Conservation (phyloP, 2,888 invertebrate genomes). For the Macaria notata region DNA sequence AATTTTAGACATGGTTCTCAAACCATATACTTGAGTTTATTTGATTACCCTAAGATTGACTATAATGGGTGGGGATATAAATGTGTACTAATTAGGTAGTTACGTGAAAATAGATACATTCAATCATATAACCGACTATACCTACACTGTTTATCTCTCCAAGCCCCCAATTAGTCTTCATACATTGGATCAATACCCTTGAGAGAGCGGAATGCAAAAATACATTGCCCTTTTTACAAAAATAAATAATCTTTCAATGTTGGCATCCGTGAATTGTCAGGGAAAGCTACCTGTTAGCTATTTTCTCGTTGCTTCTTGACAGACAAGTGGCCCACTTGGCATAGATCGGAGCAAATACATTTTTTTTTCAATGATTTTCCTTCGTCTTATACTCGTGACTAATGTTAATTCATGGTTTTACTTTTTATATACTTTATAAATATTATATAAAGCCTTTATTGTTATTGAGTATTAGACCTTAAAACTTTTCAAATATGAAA, state of each 20-base stretch:
- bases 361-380: constrained; percentile 46
- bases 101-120: no score
- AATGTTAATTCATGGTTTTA: constrained; percentile 5
- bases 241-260: constrained; percentile 35
- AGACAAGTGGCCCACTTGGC: constrained; percentile 74
- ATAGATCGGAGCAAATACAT: constrained; percentile 40
- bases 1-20: no score
- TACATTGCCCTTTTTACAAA: constrained; percentile 30
- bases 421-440: background rate
- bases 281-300: constrained; percentile 43
- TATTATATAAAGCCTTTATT: no score
- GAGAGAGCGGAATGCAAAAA: constrained; percentile 20
- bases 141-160: no score
- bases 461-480: no score
- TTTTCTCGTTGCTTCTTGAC: constrained; percentile 54
- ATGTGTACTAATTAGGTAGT: no score
- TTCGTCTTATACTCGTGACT: constrained; percentile 23
- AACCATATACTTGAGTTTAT: no score
- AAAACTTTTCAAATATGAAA: no score
- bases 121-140: no score
- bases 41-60: no score
- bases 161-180: constrained; percentile 9
- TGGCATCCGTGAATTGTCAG: constrained; percentile 37
- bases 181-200: constrained; percentile 23
- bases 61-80: no score